These are phyloP conservation scores for Halocynthia roretzi DNA, from an alignment of 23 tunicate genomes.

Conservation along the genomic window DNA sequence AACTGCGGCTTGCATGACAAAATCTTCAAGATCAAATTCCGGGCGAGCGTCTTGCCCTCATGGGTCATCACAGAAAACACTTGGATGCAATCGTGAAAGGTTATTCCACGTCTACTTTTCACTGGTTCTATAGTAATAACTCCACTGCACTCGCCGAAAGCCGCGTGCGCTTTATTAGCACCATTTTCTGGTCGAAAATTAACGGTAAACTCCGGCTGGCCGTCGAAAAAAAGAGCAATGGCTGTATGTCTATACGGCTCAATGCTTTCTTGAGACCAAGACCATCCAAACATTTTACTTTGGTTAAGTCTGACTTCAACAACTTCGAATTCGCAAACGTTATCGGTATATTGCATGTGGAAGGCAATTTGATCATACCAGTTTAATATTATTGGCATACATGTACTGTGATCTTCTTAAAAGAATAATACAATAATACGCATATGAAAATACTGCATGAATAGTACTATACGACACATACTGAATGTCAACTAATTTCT, in stretches of 20 bases:
- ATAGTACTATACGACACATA: too few relatives aligned
- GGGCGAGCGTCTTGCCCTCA: not conserved
- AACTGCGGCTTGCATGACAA: slow-evolving; percentile 1
- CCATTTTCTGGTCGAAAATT: not conserved
- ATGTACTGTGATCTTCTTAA: too few relatives aligned
- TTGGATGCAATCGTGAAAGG: not conserved
- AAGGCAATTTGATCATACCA: too few relatives aligned
- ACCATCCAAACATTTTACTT: not conserved
- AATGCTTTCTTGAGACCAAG: not conserved
- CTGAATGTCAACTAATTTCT: too few relatives aligned
- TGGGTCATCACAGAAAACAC: slow-evolving; percentile 3
- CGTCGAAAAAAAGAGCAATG: not conserved
- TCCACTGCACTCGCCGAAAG: not conserved
- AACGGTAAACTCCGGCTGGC: not conserved
- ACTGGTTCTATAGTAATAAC: not conserved
- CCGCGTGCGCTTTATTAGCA: not conserved
- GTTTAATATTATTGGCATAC: too few relatives aligned
- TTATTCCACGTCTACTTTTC: not conserved
- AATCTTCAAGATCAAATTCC: not conserved
- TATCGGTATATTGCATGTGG: not conserved
- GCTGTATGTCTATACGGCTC: slow-evolving; percentile 2
- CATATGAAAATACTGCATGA: too few relatives aligned
- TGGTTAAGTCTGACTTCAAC: not conserved
- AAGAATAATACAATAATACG: too few relatives aligned
- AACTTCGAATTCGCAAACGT: not conserved